Conservation (phyloP, 64 coral and sea anemone genomes). For the Stylophora pistillata region DNA sequence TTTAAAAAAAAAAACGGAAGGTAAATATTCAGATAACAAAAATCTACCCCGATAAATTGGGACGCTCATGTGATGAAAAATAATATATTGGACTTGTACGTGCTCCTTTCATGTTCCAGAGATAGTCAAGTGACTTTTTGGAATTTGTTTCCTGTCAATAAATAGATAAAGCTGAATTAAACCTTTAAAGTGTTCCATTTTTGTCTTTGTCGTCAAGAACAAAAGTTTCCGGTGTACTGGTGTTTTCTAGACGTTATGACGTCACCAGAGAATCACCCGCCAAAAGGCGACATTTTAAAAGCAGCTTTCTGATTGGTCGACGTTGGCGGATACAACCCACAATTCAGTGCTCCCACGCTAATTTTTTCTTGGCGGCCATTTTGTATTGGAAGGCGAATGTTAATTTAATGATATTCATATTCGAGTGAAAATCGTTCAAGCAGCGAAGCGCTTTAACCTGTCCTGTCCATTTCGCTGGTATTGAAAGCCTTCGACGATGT, state of each 20-base stretch:
- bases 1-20: neutral
- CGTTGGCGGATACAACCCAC: neutral
- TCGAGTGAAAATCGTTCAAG: slow-evolving; percentile 29
- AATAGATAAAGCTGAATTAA: neutral
- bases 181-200: slow-evolving; percentile 3
- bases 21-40: no score
- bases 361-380: slow-evolving; percentile 27
- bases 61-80: neutral
- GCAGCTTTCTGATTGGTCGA: slow-evolving; percentile 8
- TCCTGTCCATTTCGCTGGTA: slow-evolving; percentile 58
- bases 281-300: slow-evolving; percentile 24
- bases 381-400: slow-evolving; percentile 32
- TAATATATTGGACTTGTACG: neutral
- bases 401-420: slow-evolving; percentile 35
- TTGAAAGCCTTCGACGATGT: slow-evolving; percentile 31
- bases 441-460: slow-evolving; percentile 44
- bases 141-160: neutral
- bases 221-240: slow-evolving; percentile 34
- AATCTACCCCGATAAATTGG: no score
- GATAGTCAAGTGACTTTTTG: slow-evolving; percentile 11
- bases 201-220: neutral
- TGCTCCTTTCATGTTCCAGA: neutral
- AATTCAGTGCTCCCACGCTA: neutral
- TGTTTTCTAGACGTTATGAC: slow-evolving; percentile 36
- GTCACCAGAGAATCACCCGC: slow-evolving; percentile 9